Evolutionary conservation across 2,113 vertebrate genomes (phyloP).

Genomic region (Serilophus lunatus): DNA sequence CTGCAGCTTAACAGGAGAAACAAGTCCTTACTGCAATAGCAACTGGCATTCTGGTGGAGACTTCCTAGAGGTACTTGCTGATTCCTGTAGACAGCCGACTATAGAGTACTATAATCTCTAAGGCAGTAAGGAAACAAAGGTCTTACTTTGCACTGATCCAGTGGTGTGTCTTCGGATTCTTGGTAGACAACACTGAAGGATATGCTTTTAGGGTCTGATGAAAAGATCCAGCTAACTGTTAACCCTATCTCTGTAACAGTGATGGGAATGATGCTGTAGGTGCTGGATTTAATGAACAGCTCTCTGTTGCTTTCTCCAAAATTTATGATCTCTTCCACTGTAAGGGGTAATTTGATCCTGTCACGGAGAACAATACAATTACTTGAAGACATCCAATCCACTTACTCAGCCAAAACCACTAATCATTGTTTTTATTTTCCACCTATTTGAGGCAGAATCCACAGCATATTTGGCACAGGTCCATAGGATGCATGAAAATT

Average conservation of each 20-base stretch:
- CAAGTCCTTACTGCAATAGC: background rate
- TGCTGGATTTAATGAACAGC: constrained; percentile 90
- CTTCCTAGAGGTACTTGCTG: background rate
- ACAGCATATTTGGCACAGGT: background rate
- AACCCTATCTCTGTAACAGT: constrained; percentile 74
- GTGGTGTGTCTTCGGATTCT: constrained; percentile 73
- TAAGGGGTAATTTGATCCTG: constrained; percentile 80
- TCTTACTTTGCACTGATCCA: constrained; percentile 89
- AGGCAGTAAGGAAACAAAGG: background rate
- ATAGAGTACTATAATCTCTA: background rate
- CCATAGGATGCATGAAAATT: background rate
- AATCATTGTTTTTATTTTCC: background rate
- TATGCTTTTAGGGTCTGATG: constrained; percentile 93
- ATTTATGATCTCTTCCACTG: constrained; percentile 79
- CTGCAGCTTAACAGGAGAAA: background rate
- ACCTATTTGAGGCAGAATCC: background rate
- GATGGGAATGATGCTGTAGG: constrained; percentile 88
- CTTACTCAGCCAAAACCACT: background rate
- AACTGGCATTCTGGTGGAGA: background rate
- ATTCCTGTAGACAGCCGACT: background rate
- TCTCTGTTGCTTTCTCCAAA: constrained; percentile 85
- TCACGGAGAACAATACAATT: background rate
- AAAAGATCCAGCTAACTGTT: constrained; percentile 91
- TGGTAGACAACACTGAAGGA: constrained; percentile 90
- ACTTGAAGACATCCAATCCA: background rate